Base-by-base conservation (phyloP, 1,140 invertebrate species). In the Plectus sambesii region DNA sequence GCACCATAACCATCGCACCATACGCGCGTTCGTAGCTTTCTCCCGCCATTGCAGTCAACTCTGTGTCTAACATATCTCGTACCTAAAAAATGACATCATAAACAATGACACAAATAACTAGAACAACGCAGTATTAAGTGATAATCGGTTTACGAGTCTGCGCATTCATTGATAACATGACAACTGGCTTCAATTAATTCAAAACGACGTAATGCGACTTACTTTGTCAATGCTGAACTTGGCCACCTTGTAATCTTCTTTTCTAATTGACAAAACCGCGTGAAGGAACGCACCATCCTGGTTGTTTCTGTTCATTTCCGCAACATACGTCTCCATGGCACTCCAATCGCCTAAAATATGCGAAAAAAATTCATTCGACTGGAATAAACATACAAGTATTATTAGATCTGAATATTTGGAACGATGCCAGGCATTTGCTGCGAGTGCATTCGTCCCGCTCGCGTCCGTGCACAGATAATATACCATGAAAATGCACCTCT, bases 231-330 rank as follows among this genome's bases (percentile, higher is more conserved):
- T 48, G 36, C 63, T 71, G 58, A 67, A 65, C 45, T 79, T 76
- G 12, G 80, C 81, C 41, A 72, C 44, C 37, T 70, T 76, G 65
- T 82, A 97, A 53, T 94, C 79, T 30, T 82, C 81, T 47, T 83
- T 79, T 60, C 94, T 86, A 30, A 98, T 83, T 9, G 84, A 81
- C 5, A 96, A 72, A n/a, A 98, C 87, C 0, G 90, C 88, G 51
- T 89, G 73, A 67, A 93, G 94, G 71, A 97, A 97, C 0, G 87
- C 82, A 1, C 89, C 88, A 64, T 98, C 90, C 68, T 87, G 86
- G 0, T 81, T 83, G 47, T 88, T 86, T 58, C 82, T 78, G 0
- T 88, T 85, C 53, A 96, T 83, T 42, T 82, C 77, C 2, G 78
- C 0, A 8, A 87, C 84, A 67, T 90, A 93, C 55, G 80, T 62